A percentile compares a stretch with the other conserved stretches of the same genome.
Evolutionary conservation across 2,113 vertebrate species (phyloP).

Genomic region (Euleptes europaea): DNA sequence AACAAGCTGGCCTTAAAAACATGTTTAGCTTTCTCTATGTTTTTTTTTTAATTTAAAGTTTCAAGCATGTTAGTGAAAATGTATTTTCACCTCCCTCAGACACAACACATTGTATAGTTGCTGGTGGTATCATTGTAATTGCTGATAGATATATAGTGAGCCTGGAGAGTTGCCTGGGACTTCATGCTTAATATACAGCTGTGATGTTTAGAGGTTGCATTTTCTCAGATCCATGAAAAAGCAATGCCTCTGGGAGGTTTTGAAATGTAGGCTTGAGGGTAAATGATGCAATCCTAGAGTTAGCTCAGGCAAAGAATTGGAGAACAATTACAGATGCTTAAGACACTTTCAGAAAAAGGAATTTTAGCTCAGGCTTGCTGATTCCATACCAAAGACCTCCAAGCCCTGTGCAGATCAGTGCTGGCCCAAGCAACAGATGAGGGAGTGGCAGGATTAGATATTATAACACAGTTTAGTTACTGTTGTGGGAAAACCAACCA

Average conservation of each 20-base stretch:
- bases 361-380: neutral
- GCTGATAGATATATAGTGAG: neutral
- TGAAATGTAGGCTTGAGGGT: neutral
- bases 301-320: neutral
- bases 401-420: neutral
- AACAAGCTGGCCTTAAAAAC: neutral
- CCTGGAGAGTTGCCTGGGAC: neutral
- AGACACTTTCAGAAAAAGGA: neutral
- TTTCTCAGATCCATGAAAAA: slow-evolving; percentile 14
- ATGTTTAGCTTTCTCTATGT: neutral
- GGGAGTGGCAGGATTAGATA: neutral
- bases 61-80: neutral
- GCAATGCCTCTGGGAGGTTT: neutral
- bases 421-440: neutral
- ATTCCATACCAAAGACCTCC: neutral
- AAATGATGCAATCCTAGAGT: neutral
- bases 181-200: neutral
- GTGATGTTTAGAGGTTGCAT: neutral
- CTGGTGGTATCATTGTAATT: neutral
- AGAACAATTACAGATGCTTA: neutral
- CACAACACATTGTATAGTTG: neutral
- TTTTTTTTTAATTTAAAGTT: neutral
- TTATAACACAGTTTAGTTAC: neutral
- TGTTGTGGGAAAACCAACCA: neutral
- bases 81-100: fast-evolving